Conservation (phyloP, 2,888 invertebrate genomes). For the Perdita meconis region DNA sequence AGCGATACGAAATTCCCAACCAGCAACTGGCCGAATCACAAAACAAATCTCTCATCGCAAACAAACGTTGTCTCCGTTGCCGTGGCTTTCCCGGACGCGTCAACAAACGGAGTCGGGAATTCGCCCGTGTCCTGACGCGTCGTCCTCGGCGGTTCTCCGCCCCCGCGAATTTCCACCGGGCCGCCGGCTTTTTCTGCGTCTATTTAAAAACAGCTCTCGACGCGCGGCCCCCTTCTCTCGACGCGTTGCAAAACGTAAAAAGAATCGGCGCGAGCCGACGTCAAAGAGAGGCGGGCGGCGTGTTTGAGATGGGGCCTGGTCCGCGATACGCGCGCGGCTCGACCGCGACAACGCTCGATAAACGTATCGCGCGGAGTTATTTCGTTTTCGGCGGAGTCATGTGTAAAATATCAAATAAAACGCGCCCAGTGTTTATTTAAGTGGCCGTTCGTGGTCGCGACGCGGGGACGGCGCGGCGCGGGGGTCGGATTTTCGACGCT, state of each 20-base stretch:
- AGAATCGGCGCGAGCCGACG: conserved; percentile 34
- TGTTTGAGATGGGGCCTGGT: conserved; percentile 56
- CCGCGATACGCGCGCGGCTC: conserved; percentile 26
- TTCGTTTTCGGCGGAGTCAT: conserved; percentile 78
- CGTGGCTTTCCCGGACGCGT: conserved; percentile 34
- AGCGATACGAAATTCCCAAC: conserved; percentile 22
- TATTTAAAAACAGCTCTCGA: conserved; percentile 33
- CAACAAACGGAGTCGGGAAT: conserved; percentile 57
- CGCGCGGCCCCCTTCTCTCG: conserved; percentile 24
- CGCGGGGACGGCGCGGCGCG: conserved; percentile 22
- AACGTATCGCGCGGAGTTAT: conserved; percentile 74
- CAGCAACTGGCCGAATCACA: background rate
- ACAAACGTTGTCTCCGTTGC: conserved; percentile 55
- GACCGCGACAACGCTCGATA: conserved; percentile 61
- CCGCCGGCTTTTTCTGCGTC: background rate
- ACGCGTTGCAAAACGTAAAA: conserved; percentile 45
- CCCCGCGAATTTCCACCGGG: conserved; percentile 41
- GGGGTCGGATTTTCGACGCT: conserved; percentile 64
- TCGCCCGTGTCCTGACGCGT: conserved; percentile 12
- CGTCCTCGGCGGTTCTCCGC: conserved; percentile 43
- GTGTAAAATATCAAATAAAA: conserved; percentile 82
- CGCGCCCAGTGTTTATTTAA: conserved; percentile 79
- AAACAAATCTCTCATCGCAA: conserved; percentile 32
- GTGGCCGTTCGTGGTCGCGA: conserved; percentile 70
- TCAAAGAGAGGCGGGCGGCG: conserved; percentile 61